A percentile compares a stretch with the other conserved stretches of the same genome.
Evolutionary conservation across 2,888 invertebrate genomes (phyloP).

Genomic region (Augochlorella aurata): DNA sequence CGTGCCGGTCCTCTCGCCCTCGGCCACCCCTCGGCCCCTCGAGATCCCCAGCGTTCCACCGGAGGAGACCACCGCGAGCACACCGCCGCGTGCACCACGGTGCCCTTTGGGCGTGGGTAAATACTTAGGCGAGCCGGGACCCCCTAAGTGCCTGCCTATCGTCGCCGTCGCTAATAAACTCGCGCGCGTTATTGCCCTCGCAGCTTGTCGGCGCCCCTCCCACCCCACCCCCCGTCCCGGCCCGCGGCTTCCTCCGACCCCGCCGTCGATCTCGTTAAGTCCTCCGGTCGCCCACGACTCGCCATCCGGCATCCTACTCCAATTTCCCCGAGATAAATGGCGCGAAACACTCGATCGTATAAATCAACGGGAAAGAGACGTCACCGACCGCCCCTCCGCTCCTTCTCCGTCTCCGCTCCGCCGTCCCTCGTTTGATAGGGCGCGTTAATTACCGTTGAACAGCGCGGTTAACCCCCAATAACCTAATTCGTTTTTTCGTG

Average conservation of each 20-base stretch:
- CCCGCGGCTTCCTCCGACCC: background rate
- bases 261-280: background rate
- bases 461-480: too few relatives aligned
- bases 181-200: conserved; percentile 52
- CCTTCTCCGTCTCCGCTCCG: too few relatives aligned
- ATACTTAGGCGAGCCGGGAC: conserved; percentile 35
- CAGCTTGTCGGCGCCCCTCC: conserved; percentile 3
- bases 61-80: background rate
- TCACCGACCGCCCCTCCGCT: too few relatives aligned
- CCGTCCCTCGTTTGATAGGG: too few relatives aligned
- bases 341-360: conserved; percentile 14
- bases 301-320: background rate
- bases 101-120: conserved; percentile 49
- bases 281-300: background rate
- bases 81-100: conserved; percentile 35
- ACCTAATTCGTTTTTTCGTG: too few relatives aligned
- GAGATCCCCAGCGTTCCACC: background rate
- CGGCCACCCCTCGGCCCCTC: background rate
- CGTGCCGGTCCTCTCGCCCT: background rate
- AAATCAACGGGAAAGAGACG: conserved; percentile 18
- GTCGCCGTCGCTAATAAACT: conserved; percentile 60
- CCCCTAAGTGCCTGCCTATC: conserved; percentile 44
- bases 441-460: too few relatives aligned
- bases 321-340: conserved; percentile 9
- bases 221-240: background rate